These are phyloP conservation scores for Oreochromis grahami DNA, from an alignment of 2,797 vertebrate genomes.

Conservation along the genomic window DNA sequence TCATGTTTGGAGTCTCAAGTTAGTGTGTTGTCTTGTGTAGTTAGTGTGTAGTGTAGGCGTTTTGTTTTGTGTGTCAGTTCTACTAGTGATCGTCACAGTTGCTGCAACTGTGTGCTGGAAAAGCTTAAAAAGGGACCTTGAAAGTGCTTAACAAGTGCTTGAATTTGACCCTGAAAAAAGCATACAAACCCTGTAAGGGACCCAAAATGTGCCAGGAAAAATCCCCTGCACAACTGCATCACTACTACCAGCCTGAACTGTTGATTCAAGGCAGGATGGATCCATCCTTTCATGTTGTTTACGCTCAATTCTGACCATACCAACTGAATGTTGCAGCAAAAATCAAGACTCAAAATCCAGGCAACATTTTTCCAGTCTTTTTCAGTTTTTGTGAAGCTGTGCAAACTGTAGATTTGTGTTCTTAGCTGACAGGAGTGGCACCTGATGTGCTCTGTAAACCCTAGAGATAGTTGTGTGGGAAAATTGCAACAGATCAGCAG, in stretches of 20 bases:
- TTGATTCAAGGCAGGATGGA: background rate
- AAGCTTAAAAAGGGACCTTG: too few species aligned
- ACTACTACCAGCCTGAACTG: background rate
- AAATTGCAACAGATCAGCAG: background rate
- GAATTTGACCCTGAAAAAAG: too few species aligned
- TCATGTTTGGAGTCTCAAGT: too few species aligned
- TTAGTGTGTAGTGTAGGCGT: too few species aligned
- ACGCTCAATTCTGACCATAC: constrained; percentile 14
- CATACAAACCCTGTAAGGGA: background rate
- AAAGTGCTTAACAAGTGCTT: too few species aligned
- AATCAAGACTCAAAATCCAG: background rate
- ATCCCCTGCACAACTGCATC: background rate
- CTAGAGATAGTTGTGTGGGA: background rate
- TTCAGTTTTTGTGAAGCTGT: background rate
- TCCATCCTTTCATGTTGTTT: background rate
- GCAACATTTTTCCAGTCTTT: background rate
- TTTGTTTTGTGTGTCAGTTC: too few species aligned
- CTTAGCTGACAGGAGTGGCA: background rate
- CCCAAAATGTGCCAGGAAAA: background rate
- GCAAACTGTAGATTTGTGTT: background rate
- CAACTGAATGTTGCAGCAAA: background rate
- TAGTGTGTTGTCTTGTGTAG: too few species aligned
- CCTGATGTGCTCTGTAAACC: background rate
- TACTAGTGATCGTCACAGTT: too few species aligned
- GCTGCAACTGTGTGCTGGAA: too few species aligned